Evolutionary conservation across 2,888 invertebrate genomes (phyloP).

Genomic region (Amorpha juglandis): DNA sequence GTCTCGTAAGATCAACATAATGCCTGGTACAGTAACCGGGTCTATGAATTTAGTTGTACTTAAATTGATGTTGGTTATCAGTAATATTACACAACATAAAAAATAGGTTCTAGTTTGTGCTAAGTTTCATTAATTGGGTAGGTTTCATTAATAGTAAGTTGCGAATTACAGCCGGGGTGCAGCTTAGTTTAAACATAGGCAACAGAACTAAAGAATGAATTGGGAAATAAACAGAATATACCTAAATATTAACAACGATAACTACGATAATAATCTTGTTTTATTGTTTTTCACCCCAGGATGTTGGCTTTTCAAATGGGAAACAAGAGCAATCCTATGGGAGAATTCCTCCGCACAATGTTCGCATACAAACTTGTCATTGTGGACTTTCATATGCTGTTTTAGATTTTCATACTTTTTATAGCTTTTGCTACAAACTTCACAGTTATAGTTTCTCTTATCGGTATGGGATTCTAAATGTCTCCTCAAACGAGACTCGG

Average conservation of each 20-base stretch:
- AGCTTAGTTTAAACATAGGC: too few relatives aligned
- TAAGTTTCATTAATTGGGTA: too few relatives aligned
- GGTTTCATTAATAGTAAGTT: too few relatives aligned
- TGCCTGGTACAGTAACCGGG: too few relatives aligned
- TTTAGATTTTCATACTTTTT: conserved; percentile 34
- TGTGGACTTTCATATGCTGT: conserved; percentile 73
- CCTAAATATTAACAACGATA: not conserved
- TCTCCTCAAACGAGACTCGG: conserved; percentile 57
- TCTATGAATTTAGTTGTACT: too few relatives aligned
- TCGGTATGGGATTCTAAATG: conserved; percentile 68
- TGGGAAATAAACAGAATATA: not conserved
- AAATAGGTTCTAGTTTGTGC: too few relatives aligned
- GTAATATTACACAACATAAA: too few relatives aligned
- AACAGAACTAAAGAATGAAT: not conserved
- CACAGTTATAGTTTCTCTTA: conserved; percentile 66
- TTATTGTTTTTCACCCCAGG: conserved; percentile 40
- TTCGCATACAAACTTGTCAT: conserved; percentile 73
- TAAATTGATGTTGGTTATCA: too few relatives aligned
- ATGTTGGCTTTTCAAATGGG: conserved; percentile 71
- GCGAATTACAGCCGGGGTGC: too few relatives aligned
- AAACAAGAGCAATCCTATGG: conserved; percentile 73
- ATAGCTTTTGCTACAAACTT: conserved; percentile 74
- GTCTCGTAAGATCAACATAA: too few relatives aligned
- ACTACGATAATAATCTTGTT: not conserved
- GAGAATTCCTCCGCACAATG: conserved; percentile 69